Evolutionary conservation across 2,888 invertebrate genomes (phyloP).

Genomic region (Tryphoninae sp.): DNA sequence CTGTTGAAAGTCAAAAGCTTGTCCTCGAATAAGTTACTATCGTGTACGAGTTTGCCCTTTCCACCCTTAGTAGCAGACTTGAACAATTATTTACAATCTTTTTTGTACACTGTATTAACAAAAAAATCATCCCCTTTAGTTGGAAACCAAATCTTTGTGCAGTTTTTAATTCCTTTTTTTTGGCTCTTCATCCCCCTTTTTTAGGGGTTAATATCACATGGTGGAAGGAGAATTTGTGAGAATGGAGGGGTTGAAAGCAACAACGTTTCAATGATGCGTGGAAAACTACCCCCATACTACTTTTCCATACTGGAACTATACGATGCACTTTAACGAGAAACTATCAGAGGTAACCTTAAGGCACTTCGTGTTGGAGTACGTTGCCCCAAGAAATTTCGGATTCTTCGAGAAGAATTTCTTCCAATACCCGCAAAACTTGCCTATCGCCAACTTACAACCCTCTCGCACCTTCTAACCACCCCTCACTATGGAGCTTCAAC

Average conservation of each 20-base stretch:
- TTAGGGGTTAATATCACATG: no score
- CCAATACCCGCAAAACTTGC: constrained; percentile 38
- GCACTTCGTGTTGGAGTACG: constrained; percentile 17
- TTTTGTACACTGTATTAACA: no score
- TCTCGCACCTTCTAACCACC: no score
- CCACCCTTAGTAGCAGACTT: not conserved
- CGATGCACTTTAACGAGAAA: constrained; percentile 58
- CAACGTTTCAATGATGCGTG: constrained; percentile 33
- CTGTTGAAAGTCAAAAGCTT: not conserved
- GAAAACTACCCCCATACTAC: constrained; percentile 8
- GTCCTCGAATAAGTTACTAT: constrained; percentile 1
- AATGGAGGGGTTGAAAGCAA: not conserved
- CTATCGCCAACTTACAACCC: constrained; percentile 13
- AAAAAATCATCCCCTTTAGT: no score
- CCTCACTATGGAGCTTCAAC: not conserved
- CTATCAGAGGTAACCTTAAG: constrained; percentile 44
- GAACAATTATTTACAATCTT: no score
- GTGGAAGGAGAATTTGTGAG: not conserved
- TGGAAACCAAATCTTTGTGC: no score
- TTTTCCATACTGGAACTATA: constrained; percentile 39
- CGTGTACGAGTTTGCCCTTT: constrained; percentile 11
- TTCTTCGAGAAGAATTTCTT: constrained; percentile 41
- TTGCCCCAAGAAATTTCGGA: constrained; percentile 20
- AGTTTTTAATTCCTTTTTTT: no score
- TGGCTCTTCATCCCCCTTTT: no score